These are phyloP conservation scores for Rissa tridactyla DNA, from an alignment of 2,113 vertebrate species.

Conservation along the genomic window DNA sequence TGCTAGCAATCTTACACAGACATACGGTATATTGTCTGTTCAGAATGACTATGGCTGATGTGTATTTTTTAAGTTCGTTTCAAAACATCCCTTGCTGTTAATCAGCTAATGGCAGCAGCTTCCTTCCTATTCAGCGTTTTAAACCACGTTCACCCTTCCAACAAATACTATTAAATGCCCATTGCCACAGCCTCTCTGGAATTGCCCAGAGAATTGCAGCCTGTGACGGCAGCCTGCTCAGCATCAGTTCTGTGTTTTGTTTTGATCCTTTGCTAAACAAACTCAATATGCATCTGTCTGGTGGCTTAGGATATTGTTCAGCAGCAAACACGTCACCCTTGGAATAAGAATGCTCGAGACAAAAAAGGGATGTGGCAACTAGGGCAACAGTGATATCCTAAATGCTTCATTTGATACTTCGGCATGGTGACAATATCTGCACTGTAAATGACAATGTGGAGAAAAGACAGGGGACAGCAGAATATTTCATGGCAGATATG, in stretches of 20 bases:
- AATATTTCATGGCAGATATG: not conserved
- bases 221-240: not conserved
- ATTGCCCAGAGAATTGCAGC: not conserved
- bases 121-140: not conserved
- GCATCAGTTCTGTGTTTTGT: not conserved
- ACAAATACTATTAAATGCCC: not conserved
- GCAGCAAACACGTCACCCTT: not conserved
- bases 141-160: not conserved
- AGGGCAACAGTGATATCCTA: not conserved
- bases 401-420: not conserved
- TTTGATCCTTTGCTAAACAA: not conserved
- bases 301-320: not conserved
- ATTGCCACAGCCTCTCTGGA: not conserved
- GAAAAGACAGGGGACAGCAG: not conserved
- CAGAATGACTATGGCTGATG: not conserved
- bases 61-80: not conserved
- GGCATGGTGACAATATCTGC: not conserved
- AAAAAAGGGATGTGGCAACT: not conserved
- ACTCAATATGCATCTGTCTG: not conserved
- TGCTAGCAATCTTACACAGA: not conserved
- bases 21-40: not conserved
- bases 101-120: not conserved
- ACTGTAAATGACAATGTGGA: not conserved
- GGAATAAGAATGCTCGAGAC: not conserved
- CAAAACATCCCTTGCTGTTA: not conserved